phyloP scores from a whole-genome alignment of 2,113 vertebrate species.

The Salvelinus sp. region DNA sequence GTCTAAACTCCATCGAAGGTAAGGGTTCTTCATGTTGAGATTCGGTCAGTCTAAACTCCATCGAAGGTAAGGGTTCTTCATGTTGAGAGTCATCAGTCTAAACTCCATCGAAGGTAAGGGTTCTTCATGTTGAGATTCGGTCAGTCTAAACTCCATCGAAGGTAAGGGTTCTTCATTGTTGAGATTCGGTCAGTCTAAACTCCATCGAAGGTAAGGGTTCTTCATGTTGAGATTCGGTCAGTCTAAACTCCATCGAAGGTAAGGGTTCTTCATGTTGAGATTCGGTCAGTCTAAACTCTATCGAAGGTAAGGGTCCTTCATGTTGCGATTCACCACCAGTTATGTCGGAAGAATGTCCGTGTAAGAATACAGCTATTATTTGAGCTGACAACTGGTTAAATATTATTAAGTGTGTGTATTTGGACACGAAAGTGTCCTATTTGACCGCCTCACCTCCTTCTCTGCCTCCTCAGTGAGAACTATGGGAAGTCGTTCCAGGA shows the following conservation, averaged over 20 bases:
- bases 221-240: too few species aligned
- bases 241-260: conserved; percentile 76
- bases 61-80: conserved; percentile 42
- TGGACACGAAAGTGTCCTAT: background rate
- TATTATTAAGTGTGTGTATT: background rate
- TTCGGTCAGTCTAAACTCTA: conserved; percentile 71
- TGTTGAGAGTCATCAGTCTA: conserved; percentile 15
- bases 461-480: conserved; percentile 63
- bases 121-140: too few species aligned
- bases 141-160: conserved; percentile 76
- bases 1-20: conserved; percentile 82
- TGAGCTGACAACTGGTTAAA: background rate
- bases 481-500: conserved; percentile 70
- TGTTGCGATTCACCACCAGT: too few species aligned
- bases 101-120: conserved; percentile 74
- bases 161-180: too few species aligned
- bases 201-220: conserved; percentile 69
- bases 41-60: conserved; percentile 75
- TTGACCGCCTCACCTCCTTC: conserved; percentile 21
- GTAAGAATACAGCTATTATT: background rate
- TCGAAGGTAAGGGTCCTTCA: conserved; percentile 41
- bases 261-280: conserved; percentile 29
- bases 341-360: conserved; percentile 58
- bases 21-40: conserved; percentile 74
- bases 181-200: conserved; percentile 46